A percentile compares a stretch with the other conserved stretches of the same genome.
phyloP scores from a whole-genome alignment of 2,113 vertebrate genomes.

The Megaceryle maxima region DNA sequence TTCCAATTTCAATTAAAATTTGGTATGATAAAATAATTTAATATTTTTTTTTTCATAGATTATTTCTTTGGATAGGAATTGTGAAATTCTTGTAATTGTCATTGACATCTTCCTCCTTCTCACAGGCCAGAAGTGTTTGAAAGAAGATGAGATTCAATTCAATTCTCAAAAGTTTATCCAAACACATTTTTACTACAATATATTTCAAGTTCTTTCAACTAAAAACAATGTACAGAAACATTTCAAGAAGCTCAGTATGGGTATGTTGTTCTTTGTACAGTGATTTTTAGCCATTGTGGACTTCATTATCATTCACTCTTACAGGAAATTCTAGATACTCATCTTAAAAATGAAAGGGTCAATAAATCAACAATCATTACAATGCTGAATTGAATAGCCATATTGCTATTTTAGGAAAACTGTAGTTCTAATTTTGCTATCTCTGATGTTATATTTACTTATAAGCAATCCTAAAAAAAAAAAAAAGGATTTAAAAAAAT shows the following conservation, averaged over 20 bases:
- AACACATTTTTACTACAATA: neutral
- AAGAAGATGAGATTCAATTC: neutral
- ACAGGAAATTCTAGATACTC: neutral
- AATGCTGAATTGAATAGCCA: neutral
- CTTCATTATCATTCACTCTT: neutral
- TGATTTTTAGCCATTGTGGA: neutral
- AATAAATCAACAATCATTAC: neutral
- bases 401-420: neutral
- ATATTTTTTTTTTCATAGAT: neutral
- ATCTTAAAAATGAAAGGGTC: neutral
- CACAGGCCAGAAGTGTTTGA: neutral
- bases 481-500: no score
- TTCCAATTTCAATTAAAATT: neutral
- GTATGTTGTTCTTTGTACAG: neutral
- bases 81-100: neutral
- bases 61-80: neutral
- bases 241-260: neutral
- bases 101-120: neutral
- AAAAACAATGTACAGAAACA: neutral
- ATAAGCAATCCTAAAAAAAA: neutral
- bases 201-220: neutral
- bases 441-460: neutral
- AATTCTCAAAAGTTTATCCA: neutral
- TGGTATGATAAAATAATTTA: neutral
- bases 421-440: neutral